Conservation (phyloP, 2,888 invertebrate genomes). For the Hipparchia semele region DNA sequence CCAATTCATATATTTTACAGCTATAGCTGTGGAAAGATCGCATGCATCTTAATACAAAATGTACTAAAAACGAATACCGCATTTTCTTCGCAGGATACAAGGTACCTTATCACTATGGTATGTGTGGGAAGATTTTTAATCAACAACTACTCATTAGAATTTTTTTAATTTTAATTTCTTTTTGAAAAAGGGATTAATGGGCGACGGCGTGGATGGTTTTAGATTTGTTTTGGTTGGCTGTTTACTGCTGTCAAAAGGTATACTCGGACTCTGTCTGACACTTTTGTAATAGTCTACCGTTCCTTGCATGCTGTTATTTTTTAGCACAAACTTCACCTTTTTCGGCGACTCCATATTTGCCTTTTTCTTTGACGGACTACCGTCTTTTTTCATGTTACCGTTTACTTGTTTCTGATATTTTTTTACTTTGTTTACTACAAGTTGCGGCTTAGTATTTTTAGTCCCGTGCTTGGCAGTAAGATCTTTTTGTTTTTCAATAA, state of each 20-base stretch:
- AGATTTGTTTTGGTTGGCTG: constrained; percentile 88
- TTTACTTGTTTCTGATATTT: constrained; percentile 55
- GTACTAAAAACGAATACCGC: too few relatives aligned
- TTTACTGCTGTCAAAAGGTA: constrained; percentile 88
- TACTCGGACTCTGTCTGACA: constrained; percentile 87
- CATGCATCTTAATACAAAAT: too few relatives aligned
- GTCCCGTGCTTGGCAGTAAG: constrained; percentile 18
- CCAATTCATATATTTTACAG: too few relatives aligned
- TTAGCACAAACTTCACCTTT: constrained; percentile 88
- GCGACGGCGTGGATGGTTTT: constrained; percentile 87
- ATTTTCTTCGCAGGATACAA: too few relatives aligned
- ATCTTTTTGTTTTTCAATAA: constrained; percentile 14
- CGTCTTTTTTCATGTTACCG: constrained; percentile 32
- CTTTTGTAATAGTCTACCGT: constrained; percentile 88
- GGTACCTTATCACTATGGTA: too few relatives aligned
- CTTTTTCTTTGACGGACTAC: constrained; percentile 39
- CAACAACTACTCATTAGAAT: neutral
- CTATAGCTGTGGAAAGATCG: too few relatives aligned
- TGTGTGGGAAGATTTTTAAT: neutral
- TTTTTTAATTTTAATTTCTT: constrained; percentile 54
- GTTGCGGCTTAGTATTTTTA: constrained; percentile 37
- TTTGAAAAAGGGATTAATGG: constrained; percentile 90
- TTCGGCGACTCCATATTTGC: constrained; percentile 70
- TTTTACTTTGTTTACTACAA: constrained; percentile 59
- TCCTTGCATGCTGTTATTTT: constrained; percentile 87